Conservation (phyloP, 2,888 invertebrate genomes). For the Agonopterix subpropinquella region DNA sequence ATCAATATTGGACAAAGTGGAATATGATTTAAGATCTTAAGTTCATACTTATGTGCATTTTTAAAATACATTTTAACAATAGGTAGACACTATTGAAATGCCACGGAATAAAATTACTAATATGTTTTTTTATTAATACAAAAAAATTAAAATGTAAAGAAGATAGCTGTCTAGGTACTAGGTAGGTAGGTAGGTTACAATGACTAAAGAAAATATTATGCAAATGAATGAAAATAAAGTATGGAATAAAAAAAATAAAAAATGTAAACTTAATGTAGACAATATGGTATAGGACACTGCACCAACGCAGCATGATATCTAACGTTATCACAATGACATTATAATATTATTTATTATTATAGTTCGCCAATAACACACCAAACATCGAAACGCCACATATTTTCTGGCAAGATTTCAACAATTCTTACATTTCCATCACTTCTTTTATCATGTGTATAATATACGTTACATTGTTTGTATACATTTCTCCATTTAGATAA, state of each 20-base stretch:
- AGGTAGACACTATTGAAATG: constrained; percentile 37
- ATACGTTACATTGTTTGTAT: constrained; percentile 61
- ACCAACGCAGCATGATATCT: constrained; percentile 49
- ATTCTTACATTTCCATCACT: constrained; percentile 39
- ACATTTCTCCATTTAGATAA: constrained; percentile 56
- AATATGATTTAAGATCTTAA: constrained; percentile 41
- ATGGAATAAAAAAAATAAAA: constrained; percentile 16
- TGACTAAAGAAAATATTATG: constrained; percentile 31
- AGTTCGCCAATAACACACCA: constrained; percentile 59
- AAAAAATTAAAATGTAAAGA: constrained; percentile 28
- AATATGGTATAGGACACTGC: constrained; percentile 31
- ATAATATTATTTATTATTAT: constrained; percentile 36
- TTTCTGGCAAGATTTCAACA: constrained; percentile 65
- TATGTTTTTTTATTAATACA: constrained; percentile 35
- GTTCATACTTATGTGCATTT: constrained; percentile 41
- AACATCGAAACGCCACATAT: constrained; percentile 57
- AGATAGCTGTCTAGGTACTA: constrained; percentile 14
- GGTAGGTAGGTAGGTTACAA: no score
- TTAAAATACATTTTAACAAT: constrained; percentile 41
- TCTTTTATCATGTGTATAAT: constrained; percentile 39
- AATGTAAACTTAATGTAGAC: constrained; percentile 12
- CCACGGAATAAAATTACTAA: constrained; percentile 43
- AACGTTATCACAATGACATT: constrained; percentile 65
- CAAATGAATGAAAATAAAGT: constrained; percentile 10
- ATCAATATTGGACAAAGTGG: constrained; percentile 47